Evolutionary conservation across 2,888 invertebrate genomes (phyloP), one percentile per base, ranked within the genome.

Genomic region (Smittia sp.): DNA sequence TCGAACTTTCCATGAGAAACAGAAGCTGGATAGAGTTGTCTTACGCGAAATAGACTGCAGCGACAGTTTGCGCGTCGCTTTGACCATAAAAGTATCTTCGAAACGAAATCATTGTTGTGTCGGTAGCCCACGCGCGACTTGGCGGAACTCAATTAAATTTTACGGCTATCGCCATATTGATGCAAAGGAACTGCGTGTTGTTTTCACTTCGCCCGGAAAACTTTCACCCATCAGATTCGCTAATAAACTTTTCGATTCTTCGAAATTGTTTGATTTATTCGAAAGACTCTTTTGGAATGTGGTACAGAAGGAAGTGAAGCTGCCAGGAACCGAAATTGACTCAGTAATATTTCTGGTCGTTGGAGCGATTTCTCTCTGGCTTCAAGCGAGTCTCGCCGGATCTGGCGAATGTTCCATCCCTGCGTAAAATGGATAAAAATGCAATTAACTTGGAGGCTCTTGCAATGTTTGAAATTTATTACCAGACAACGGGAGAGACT

Each of bases 301-400:
- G 32, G 32, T 32, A 32, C 32, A 32, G 32, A 32, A 32, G 32
- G 32, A 32, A 3, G 9, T 2, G 2, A 46, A 11, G 6, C n/a
- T 46, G 46, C 46, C 46, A 46, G n/a, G 22, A 20, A 58, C 11
- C 22, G 11, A 7, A 2, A 18, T 58, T 58, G 13, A 1, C n/a
- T 72, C 39, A 72, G 38, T 54, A 72, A 20, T 72, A 72, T 58
- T 62, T 72, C 39, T 62, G 72, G 39, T 72, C 78, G 79, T 82
- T 82, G 20, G 82, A 82, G 66, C 76, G 78, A 76, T 82, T 82
- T 3, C 82, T 76, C 68, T 82, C 82, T 2, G 79, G 79, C 74
- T 79, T 78, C 41, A 81, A 79, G 75, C 81, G 80, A 22, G 58
- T 62, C 38, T 72, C 72, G 11, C 72, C 72, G 18, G 72, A 72